These are phyloP conservation scores for Coleophora deauratella DNA, from an alignment of 2,888 invertebrate genomes.

Conservation along the genomic window DNA sequence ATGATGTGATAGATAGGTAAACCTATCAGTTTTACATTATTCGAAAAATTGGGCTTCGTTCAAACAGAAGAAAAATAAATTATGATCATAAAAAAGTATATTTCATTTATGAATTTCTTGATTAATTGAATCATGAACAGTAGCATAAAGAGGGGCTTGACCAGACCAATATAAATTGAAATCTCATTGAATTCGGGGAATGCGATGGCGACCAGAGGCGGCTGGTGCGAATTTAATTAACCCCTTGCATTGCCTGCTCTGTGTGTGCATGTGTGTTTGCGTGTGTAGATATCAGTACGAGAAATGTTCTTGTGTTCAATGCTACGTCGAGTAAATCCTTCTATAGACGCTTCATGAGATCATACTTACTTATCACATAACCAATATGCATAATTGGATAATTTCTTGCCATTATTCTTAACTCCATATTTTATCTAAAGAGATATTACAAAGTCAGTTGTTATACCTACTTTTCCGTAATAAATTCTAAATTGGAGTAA, in stretches of 20 bases:
- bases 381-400: no score
- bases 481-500: slow-evolving; percentile 42
- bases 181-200: slow-evolving; percentile 72
- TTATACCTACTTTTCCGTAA: slow-evolving; percentile 4
- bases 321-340: background rate
- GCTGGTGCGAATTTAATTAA: slow-evolving; percentile 73
- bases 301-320: background rate
- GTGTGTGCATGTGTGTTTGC: slow-evolving; percentile 35
- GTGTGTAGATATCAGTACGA: slow-evolving; percentile 4
- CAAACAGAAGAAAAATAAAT: no score
- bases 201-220: slow-evolving; percentile 61
- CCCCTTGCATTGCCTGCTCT: slow-evolving; percentile 66
- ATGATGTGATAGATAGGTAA: no score
- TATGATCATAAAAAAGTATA: no score
- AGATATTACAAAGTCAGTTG: background rate
- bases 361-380: background rate
- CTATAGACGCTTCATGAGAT: background rate
- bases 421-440: background rate
- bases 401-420: background rate
- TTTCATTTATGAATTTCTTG: slow-evolving; percentile 21
- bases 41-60: no score
- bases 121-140: slow-evolving; percentile 5
- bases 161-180: slow-evolving; percentile 68
- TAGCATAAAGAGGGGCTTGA: slow-evolving; percentile 36
- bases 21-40: no score